Evolutionary conservation across 2,113 vertebrate species (phyloP), one percentile per base, ranked within the genome.

Genomic region (Alethe castanea): DNA sequence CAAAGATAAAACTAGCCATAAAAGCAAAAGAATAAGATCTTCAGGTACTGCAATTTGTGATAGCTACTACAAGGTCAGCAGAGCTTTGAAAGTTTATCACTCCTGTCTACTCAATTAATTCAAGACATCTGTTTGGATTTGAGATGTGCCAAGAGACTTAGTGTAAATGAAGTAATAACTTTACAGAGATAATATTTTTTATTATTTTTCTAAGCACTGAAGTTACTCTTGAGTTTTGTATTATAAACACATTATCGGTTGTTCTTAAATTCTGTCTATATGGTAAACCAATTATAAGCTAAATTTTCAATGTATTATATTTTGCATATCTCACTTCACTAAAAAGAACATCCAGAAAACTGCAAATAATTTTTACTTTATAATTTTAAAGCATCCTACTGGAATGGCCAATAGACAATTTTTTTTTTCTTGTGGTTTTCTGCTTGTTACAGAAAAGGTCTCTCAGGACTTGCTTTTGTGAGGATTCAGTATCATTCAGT

Each of bases 131-230:
- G 24, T 15, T 73, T 92, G 90, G 54, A 80, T 91, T 62, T 48
- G 54, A 88, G 64, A 89, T 65, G 45, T 48, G 83, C 48, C 72
- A 90, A 86, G 87, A 76, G 76, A 82, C 76, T 45, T 35, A 72
- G 84, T 81, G 47, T 92, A 92, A 97, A 94, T 66, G 47, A 95
- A 76, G 26, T 28, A 69, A 62, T 62, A 83, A 92, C 94, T 81
- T 92, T 26, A 91, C 3, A 72, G 33, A 95, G 76, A 77, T 88
- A 90, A 35, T 95, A 86, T 90, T 70, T 54, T 93, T 57, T 61
- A 76, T 80, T 14, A 38, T 62, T 67, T 54, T 85, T 85, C 19
- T 95, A 86, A 94, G 88, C 79, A 86, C 12, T 84, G 12, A 81
- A 93, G 25, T 64, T 81, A 47, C 12, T 71, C 18, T 44, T 26